Base-by-base conservation (phyloP, 2,797 vertebrate genomes). In the Erithacus rubecula region DNA sequence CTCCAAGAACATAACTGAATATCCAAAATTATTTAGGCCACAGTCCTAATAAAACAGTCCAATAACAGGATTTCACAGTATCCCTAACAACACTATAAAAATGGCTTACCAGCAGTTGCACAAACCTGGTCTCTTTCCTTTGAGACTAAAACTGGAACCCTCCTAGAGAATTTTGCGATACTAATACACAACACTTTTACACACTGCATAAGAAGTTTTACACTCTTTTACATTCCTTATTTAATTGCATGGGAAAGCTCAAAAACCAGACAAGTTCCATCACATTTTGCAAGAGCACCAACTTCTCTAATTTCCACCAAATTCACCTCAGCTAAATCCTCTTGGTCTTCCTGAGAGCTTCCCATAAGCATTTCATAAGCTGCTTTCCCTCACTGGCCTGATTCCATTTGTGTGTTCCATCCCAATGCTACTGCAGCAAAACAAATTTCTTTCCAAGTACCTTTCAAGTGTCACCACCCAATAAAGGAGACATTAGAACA, bases 351-450 rank as follows among this genome's bases (percentile, higher is more conserved):
- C 15, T 34, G 36, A 75, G 4, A 30, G 8, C 11, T 84, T 69
- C 20, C 29, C 34, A 6, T 27, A 55, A 44, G 36, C 2, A 59
- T 44, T 62, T 79, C 39, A 36, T 39, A 39, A 72, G 32, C 9
- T 84, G 32, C 47, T 72, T 83, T 79, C 29, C 29, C 44, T 74
- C 21, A 30, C 12, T 52, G 29, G 19, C 9, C 15, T 18, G 19
- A 62, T 81, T 53, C 39, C 23, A 55, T 34, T 30, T 2, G 2
- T 11, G 1, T 6, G 26, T 20, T 92, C 37, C 32, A 21, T 11
- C 87, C 53, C 43, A 70, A 14, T 0, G 0, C 5, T 43, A 34
- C 34, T 1, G 5, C 3, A 78, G 30, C 0, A 0, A 72, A 18
- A 37, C 21, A 69, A 55, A 76, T 46, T 85, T 70, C 60, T 71